Evolutionary conservation across 2,888 invertebrate species (phyloP), one percentile per base, ranked within the genome.

Genomic region (Oeneis ivallda): DNA sequence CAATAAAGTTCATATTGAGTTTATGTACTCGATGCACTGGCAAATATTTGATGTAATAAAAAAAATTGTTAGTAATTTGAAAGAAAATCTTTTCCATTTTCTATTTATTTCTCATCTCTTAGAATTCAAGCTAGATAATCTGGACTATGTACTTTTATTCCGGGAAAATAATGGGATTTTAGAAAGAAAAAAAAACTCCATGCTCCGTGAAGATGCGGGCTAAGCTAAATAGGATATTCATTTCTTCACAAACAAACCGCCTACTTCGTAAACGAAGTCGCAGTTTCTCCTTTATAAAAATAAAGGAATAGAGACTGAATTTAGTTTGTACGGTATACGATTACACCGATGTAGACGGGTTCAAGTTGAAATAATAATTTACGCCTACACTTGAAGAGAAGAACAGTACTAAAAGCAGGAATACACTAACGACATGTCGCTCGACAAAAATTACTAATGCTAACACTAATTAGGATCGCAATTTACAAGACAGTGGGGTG

Each of bases 241-340:
- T 49, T 26, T 13, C 13, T 50, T 50, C 5, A 10, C 11, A 2
- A 49, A 50, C 13, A 6, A 26, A 50, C 10, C 41, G 10, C 9
- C 15, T 19, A 9, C 9, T 17, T 10, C 49, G 11, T 53, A 53
- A 53, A 34, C 13, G 19, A 56, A 56, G 56, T 56, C 41, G 7
- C 41, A 19, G 39, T 56, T 39, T 19, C 17, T 56, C 10, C 41
- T 13, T 41, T 41, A 89, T 84, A 83, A 76, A 84, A 85, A 86
- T 84, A 84, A 87, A 89, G 86, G 86, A 86, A 87, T 85, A 84
- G 84, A 75, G 76, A 72, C 75, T 77, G 76, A 79, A 80, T 81
- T 75, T 76, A 76, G 39, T 50, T 53, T 54, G 57, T 59, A 58
- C n/a, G 15, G 58, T 66, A 47, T 64, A 64, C 65, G 63, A 65